phyloP scores from a whole-genome alignment of 2,113 vertebrate genomes.

The Melozone crissalis region DNA sequence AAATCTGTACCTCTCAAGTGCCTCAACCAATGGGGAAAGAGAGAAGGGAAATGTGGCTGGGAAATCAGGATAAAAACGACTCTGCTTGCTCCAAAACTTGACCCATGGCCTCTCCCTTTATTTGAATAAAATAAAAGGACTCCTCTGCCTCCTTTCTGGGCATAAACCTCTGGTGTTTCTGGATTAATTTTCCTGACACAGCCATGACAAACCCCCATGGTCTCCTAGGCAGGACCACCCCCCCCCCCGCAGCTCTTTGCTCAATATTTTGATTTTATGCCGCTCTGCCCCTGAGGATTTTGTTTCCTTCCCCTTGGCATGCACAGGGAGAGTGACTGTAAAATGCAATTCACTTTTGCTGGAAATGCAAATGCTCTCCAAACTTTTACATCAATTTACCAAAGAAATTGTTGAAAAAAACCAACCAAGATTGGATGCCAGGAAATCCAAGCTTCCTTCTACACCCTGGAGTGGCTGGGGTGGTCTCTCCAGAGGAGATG shows the following conservation, averaged over 20 bases:
- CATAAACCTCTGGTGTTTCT: not conserved
- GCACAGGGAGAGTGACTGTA: not conserved
- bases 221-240: not conserved
- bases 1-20: not conserved
- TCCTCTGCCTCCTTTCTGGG: not conserved
- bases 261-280: not conserved
- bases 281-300: not conserved
- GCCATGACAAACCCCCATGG: not conserved
- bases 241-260: not conserved
- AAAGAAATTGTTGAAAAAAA: not conserved
- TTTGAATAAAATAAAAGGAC: not conserved
- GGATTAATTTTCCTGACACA: not conserved
- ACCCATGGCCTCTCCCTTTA: not conserved
- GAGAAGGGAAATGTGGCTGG: not conserved
- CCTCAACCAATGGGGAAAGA: not conserved
- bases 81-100: not conserved
- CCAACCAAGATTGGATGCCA: not conserved
- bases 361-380: not conserved
- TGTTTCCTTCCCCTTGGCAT: not conserved
- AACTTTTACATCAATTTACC: not conserved
- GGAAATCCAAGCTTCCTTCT: not conserved
- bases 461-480: not conserved
- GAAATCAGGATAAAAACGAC: not conserved
- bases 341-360: not conserved
- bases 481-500: not conserved